Percentiles rank a stretch among this genome's conserved stretches.
phyloP scores from a whole-genome alignment of 2,888 invertebrate species.

The Helobdella robusta region DNA sequence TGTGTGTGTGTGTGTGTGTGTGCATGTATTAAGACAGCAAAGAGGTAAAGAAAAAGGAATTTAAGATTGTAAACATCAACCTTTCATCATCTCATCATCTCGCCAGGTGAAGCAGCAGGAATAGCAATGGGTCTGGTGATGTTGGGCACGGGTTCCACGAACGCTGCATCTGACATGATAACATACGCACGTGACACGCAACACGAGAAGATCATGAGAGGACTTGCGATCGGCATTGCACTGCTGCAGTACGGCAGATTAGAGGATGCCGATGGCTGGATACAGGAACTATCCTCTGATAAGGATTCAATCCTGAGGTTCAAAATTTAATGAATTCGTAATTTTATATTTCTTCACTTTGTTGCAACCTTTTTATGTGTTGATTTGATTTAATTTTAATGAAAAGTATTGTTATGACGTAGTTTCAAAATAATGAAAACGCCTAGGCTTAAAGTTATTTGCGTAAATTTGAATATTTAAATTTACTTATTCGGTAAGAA shows the following conservation, averaged over 20 bases:
- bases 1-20: conserved; percentile 4
- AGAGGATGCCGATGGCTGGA: conserved; percentile 88
- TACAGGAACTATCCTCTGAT: conserved; percentile 76
- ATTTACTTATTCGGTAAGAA: too few species aligned
- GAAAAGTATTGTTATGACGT: too few species aligned
- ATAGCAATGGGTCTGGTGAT: conserved; percentile 99
- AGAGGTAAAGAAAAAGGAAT: too few species aligned
- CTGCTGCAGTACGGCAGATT: conserved; percentile 91
- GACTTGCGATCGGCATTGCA: conserved; percentile 88
- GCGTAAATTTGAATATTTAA: too few species aligned
- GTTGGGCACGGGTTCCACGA: conserved; percentile 72
- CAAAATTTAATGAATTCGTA: not conserved
- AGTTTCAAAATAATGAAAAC: too few species aligned
- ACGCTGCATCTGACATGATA: conserved; percentile 48
- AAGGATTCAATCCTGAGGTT: conserved; percentile 81
- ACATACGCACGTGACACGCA: conserved; percentile 90
- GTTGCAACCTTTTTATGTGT: not conserved
- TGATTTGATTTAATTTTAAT: too few species aligned
- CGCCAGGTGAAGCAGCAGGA: conserved; percentile 75
- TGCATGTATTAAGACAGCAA: too few species aligned
- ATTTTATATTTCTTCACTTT: too few species aligned
- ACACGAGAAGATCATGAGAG: conserved; percentile 95
- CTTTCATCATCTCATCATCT: not conserved
- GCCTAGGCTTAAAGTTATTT: too few species aligned
- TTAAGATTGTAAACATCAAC: too few species aligned